A percentile compares a stretch with the other conserved stretches of the same genome.
These are phyloP conservation scores for Sphaerodactylus townsendi DNA, from an alignment of 2,113 vertebrate species.

Conservation along the genomic window DNA sequence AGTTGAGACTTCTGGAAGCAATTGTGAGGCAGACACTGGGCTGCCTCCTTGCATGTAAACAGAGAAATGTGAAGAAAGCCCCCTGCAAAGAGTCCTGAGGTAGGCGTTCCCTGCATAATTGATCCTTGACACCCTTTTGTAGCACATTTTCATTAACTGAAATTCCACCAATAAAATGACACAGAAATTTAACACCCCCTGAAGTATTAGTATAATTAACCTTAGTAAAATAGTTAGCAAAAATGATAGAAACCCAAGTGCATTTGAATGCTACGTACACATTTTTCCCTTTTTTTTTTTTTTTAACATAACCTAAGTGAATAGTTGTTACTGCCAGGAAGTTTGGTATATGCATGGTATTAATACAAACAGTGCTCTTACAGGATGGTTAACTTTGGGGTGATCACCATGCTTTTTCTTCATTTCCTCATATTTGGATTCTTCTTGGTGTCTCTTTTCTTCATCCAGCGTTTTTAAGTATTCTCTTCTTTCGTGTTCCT, in stretches of 20 bases:
- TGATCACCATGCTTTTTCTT: constrained; percentile 95
- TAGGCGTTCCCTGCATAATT: too few relatives aligned
- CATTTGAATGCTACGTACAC: not conserved
- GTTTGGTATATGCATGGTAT: not conserved
- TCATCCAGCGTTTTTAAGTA: constrained; percentile 91
- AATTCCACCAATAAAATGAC: not conserved
- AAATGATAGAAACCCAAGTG: not conserved
- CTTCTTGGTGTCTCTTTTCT: constrained; percentile 86
- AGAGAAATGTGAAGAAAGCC: too few relatives aligned
- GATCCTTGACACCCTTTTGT: not conserved
- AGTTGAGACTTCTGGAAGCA: too few relatives aligned
- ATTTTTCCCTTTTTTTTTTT: not conserved
- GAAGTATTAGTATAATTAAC: not conserved
- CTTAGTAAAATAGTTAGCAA: not conserved
- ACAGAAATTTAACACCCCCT: not conserved
- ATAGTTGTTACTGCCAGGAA: constrained; percentile 34
- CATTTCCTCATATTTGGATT: constrained; percentile 92
- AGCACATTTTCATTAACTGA: not conserved
- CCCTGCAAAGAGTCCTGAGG: too few relatives aligned
- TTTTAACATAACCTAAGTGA: constrained; percentile 4
- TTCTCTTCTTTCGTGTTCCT: constrained; percentile 92
- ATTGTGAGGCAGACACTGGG: too few relatives aligned
- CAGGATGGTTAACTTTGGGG: constrained; percentile 97
- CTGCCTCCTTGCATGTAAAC: too few relatives aligned
- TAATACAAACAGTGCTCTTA: constrained; percentile 64